These are phyloP conservation scores for Heterocephalus glaber DNA, from an alignment of 2,113 vertebrate species.

Conservation along the genomic window DNA sequence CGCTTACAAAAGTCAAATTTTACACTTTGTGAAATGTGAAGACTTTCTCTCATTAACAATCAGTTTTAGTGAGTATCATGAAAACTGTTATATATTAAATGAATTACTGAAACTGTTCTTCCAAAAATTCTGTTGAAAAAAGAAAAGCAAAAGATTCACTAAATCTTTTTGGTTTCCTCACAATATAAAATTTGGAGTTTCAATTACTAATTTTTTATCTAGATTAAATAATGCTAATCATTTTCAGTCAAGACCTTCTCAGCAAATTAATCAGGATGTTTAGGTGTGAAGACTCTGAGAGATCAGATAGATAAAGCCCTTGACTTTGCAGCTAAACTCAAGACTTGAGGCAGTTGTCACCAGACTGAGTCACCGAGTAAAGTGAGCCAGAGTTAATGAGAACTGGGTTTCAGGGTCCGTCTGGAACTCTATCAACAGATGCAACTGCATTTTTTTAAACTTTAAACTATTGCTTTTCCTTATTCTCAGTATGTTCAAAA, in stretches of 20 bases:
- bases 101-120: not conserved
- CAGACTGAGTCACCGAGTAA: not conserved
- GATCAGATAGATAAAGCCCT: not conserved
- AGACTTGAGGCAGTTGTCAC: not conserved
- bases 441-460: not conserved
- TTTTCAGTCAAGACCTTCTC: not conserved
- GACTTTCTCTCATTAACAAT: constrained; percentile 11
- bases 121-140: not conserved
- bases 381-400: not conserved
- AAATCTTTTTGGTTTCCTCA: not conserved
- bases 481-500: not conserved
- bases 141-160: not conserved
- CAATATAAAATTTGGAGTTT: not conserved
- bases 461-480: not conserved
- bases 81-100: constrained; percentile 24
- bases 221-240: not conserved
- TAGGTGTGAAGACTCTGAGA: not conserved
- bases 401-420: not conserved
- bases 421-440: no score
- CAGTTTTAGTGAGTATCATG: constrained; percentile 6
- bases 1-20: constrained; percentile 50
- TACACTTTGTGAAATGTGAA: constrained; percentile 35
- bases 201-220: not conserved
- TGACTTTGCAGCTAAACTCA: not conserved
- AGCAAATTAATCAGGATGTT: not conserved